A percentile compares a stretch with the other conserved stretches of the same genome.
Evolutionary conservation across 1,140 invertebrate species (phyloP).

Genomic region (Cydia strobilella): DNA sequence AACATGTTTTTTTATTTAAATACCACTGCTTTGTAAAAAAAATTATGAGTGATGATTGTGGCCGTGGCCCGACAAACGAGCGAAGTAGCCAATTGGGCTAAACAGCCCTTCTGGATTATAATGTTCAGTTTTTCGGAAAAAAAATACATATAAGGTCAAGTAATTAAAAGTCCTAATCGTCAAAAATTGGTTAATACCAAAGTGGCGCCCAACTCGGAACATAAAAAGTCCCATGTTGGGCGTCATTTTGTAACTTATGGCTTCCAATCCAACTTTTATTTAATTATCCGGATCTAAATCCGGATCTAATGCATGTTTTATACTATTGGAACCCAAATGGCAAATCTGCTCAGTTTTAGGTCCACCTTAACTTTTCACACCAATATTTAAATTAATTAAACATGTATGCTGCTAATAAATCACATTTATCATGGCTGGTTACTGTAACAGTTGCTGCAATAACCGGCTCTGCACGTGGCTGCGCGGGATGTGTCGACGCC

Average conservation of each 20-base stretch:
- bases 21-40: slow-evolving; percentile 23
- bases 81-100: neutral
- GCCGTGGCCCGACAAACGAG: neutral
- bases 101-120: neutral
- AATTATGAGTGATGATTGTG: neutral
- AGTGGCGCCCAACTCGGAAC: neutral
- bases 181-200: neutral
- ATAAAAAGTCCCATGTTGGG: neutral
- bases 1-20: slow-evolving; percentile 15
- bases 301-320: no score
- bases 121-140: neutral
- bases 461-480: slow-evolving; percentile 63
- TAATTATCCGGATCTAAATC: no score
- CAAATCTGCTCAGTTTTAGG: no score
- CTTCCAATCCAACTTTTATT: no score
- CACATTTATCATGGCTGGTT: neutral
- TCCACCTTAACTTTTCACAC: no score
- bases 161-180: neutral
- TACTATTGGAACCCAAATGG: no score
- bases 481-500: slow-evolving; percentile 58
- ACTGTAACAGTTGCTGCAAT: slow-evolving; percentile 63
- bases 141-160: no score
- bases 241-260: no score
- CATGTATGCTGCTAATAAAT: no score
- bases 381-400: no score